Evolutionary conservation across 2,113 vertebrate genomes (phyloP), one percentile per base, ranked within the genome.

Genomic region (Dissostichus mawsoni): DNA sequence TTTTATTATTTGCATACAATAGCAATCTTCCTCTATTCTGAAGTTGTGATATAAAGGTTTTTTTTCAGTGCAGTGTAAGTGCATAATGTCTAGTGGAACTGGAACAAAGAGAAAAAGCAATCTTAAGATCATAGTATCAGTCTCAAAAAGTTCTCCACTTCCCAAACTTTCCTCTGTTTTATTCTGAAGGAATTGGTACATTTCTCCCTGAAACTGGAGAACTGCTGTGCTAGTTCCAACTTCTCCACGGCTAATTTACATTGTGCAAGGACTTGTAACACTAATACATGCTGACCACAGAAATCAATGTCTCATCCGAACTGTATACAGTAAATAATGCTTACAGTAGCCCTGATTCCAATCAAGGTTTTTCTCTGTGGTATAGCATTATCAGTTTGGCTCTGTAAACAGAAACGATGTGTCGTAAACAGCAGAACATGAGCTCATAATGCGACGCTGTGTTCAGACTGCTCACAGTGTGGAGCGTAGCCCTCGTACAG

Each of bases 221-320:
- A 90, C 41, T 89, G 84, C 90, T 89, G 89, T 67, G 62, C 76
- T 70, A 62, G 86, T 80, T 74, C 77, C 63, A 85, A 71, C 72
- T 83, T 81, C 58, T 41, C 8, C 56, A 20, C 62, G 72, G 62
- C 84, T 87, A 65, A 93, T 94, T 90, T 91, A 87, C 89, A 90
- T 91, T 88, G 88, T 92, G 89, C 82, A 91, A 62, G 84, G 89
- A 80, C 89, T 87, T 90, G 88, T 81, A 89, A 81, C 82, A 81
- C 70, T 79, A 85, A 84, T 90, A 89, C 78, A 86, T 89, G 92
- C 91, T 92, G 91, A 93, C 86, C 75, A 80, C 79, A 83, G 89
- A 90, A 91, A 92, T 93, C 92, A 90, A 92, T 93, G 88, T 87
- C 83, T 86, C 85, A 90, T 93, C 88, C 80, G 82, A 83, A 77